Evolutionary conservation across 1,140 invertebrate genomes (phyloP).

Genomic region (Drosophila mauritiana): DNA sequence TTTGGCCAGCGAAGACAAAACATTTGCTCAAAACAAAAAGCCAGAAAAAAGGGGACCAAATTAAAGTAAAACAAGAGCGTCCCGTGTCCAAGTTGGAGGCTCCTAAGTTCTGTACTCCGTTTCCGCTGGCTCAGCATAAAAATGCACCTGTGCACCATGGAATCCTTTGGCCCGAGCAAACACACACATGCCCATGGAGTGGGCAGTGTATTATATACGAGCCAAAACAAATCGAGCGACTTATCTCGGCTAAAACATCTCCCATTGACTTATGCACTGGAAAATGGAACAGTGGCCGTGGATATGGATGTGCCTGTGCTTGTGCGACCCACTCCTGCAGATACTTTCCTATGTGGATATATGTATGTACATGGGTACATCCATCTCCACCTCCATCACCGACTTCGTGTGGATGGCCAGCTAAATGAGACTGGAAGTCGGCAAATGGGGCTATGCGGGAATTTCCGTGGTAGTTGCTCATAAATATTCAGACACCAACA

Average conservation of each 20-base stretch:
- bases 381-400: slow-evolving; percentile 1
- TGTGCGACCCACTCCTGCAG: slow-evolving; percentile 10
- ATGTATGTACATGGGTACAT: neutral
- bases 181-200: slow-evolving; percentile 5
- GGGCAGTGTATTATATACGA: slow-evolving; percentile 47
- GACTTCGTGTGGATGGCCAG: slow-evolving; percentile 57
- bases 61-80: slow-evolving; percentile 70
- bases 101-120: slow-evolving; percentile 29
- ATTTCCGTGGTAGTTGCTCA: slow-evolving; percentile 76
- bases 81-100: slow-evolving; percentile 48
- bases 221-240: slow-evolving; percentile 81
- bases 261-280: slow-evolving; percentile 81
- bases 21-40: slow-evolving; percentile 63
- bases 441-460: slow-evolving; percentile 56
- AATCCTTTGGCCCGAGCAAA: slow-evolving; percentile 62
- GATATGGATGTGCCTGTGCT: slow-evolving; percentile 29
- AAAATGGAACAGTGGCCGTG: slow-evolving; percentile 75
- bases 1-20: slow-evolving; percentile 66
- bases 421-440: slow-evolving; percentile 61
- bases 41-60: slow-evolving; percentile 44
- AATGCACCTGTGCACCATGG: slow-evolving; percentile 75
- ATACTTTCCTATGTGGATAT: neutral
- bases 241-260: slow-evolving; percentile 80
- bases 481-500: slow-evolving; percentile 65
- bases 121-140: slow-evolving; percentile 67